Evolutionary conservation across 2,797 vertebrate genomes (phyloP).

Genomic region (Sebastes glaucus): DNA sequence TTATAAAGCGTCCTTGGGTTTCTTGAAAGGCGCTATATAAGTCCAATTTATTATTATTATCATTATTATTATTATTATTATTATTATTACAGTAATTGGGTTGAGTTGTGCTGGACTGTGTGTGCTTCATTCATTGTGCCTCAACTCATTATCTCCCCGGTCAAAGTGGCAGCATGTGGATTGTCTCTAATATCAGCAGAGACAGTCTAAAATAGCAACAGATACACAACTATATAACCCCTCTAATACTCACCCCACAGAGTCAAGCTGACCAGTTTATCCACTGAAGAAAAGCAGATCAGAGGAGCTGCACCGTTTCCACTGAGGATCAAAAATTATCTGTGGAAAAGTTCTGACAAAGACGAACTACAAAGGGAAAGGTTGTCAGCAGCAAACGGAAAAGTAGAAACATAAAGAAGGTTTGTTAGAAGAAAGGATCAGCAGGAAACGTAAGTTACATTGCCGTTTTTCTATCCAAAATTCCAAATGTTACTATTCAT

Average conservation of each 20-base stretch:
- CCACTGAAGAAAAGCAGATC: background rate
- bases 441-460: background rate
- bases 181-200: slow-evolving; percentile 38
- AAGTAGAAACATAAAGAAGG: background rate
- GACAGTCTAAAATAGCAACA: slow-evolving; percentile 41
- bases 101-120: background rate
- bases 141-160: slow-evolving; percentile 17
- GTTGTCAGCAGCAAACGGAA: background rate
- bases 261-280: slow-evolving; percentile 1
- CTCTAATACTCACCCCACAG: background rate
- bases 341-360: background rate
- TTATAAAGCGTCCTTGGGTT: too few species aligned
- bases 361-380: background rate
- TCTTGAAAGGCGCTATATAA: too few species aligned
- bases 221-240: slow-evolving; percentile 26
- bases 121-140: background rate
- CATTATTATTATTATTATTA: too few species aligned
- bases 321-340: background rate
- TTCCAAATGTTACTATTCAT: background rate
- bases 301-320: background rate
- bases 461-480: background rate
- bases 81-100: background rate
- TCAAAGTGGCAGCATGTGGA: slow-evolving; percentile 19
- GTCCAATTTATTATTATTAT: too few species aligned
- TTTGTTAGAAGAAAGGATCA: background rate